Percentiles rank a stretch among this genome's conserved stretches.
Conservation (phyloP, 2,113 vertebrate species). For the Spheniscus mendiculus region DNA sequence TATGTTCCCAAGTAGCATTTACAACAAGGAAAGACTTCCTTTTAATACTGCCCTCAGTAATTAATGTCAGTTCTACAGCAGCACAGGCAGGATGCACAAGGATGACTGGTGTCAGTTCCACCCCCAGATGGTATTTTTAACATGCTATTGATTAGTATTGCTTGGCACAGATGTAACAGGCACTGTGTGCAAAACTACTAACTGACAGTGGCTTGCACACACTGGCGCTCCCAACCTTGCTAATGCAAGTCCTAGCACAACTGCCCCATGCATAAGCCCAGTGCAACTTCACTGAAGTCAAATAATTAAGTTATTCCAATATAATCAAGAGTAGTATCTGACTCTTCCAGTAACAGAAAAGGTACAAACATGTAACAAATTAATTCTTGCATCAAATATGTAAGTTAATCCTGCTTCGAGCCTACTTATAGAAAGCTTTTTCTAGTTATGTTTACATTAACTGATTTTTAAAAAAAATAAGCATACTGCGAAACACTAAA, state of each 20-base stretch:
- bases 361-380: neutral
- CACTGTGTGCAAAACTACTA: neutral
- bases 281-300: neutral
- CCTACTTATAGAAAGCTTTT: neutral
- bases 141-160: neutral
- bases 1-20: neutral
- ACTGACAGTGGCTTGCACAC: neutral
- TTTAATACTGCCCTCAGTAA: neutral
- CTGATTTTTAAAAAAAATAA: neutral
- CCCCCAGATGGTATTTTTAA: neutral
- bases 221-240: neutral
- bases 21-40: neutral
- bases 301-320: neutral
- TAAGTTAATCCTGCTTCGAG: neutral
- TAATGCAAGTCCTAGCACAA: neutral
- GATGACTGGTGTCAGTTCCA: neutral
- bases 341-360: neutral
- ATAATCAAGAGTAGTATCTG: neutral
- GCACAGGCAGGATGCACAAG: neutral
- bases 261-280: rapidly evolving
- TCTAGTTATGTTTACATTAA: neutral
- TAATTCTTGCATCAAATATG: neutral
- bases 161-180: neutral
- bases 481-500: neutral
- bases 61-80: neutral